Evolutionary conservation across 2,113 vertebrate species (phyloP), one percentile per base, ranked within the genome.

Genomic region (Pseudonaja textilis): DNA sequence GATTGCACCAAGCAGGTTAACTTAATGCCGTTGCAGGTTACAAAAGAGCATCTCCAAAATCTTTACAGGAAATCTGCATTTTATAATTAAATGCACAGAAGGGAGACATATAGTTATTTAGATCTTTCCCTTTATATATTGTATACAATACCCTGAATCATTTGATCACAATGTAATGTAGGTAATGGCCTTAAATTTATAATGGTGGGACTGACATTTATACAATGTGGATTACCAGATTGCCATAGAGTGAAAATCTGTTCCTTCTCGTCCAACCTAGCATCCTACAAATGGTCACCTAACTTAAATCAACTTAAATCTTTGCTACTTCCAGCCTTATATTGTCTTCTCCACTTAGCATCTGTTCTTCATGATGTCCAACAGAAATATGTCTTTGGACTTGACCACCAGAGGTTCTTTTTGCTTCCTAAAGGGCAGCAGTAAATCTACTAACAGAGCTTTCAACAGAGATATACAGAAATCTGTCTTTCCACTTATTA

Each of bases 1-100:
- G 16, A 87, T 81, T 69, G 7, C 87, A 3, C 11, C 0, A 0
- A 52, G 91, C 20, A 96, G 91, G 94, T 93, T 94, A 95, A 93
- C 92, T 61, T 29, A 61, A 50, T 89, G 87, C 74, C 55, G 14
- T 57, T 89, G 86, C 90, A 22, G 93, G 91, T 91, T 91, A 90
- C 94, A 91, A 22, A 3, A 9, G 85, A 22, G 89, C 56, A 56
- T 23, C 1, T 56, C 45, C 91, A 92, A 90, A n/a, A 29, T n/a
- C 1, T 0, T 87, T 54, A 25, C 61, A 18, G 3, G 61, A 16
- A 89, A 69, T 57, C 92, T 59, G 69, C 47, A 54, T 92, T 88
- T 39, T 61, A 61, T 20, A n/a, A 47, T n/a, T 87, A 91, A 87
- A 86, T 29, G 34, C 45, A 26, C 7, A 5, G 6, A 20, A 50